These are phyloP conservation scores for Sarcophaga peregrina DNA, from an alignment of 1,140 invertebrate genomes.

Conservation along the genomic window DNA sequence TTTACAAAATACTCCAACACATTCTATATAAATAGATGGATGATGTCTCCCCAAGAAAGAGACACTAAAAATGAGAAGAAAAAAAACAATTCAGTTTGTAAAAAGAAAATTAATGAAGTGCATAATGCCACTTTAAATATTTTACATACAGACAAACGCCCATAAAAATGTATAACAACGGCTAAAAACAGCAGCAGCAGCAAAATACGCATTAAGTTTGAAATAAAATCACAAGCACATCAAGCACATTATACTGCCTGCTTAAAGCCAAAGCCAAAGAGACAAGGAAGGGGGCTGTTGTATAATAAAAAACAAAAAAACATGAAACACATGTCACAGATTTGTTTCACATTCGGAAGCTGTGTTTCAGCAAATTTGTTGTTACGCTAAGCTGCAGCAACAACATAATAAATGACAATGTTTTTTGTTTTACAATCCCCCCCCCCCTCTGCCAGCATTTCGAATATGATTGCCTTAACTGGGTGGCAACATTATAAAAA, in stretches of 20 bases:
- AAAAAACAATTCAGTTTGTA: not conserved
- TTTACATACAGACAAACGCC: conserved; percentile 18
- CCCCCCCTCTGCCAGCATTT: not conserved
- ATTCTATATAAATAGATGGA: conserved; percentile 16
- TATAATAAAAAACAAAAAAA: not conserved
- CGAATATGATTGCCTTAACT: not conserved
- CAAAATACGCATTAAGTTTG: not conserved
- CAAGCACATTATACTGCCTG: not conserved
- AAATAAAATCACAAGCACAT: not conserved
- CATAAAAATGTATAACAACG: conserved; percentile 3
- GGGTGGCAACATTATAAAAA: conserved; percentile 37
- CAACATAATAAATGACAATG: conserved; percentile 30
- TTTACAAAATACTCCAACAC: conserved; percentile 36
- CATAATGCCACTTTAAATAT: conserved; percentile 36
- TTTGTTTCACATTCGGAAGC: conserved; percentile 36
- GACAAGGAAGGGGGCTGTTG: not conserved
- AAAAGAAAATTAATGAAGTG: conserved; percentile 41
- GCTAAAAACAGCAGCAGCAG: not conserved
- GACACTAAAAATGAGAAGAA: no score
- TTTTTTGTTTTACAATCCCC: conserved; percentile 24
- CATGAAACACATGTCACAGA: conserved; percentile 40
- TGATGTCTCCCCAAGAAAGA: not conserved
- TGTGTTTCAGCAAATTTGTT: conserved; percentile 40
- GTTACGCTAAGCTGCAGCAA: not conserved
- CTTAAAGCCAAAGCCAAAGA: not conserved